Conservation (phyloP, 2,888 invertebrate genomes). For the Carterocephalus palaemon region DNA sequence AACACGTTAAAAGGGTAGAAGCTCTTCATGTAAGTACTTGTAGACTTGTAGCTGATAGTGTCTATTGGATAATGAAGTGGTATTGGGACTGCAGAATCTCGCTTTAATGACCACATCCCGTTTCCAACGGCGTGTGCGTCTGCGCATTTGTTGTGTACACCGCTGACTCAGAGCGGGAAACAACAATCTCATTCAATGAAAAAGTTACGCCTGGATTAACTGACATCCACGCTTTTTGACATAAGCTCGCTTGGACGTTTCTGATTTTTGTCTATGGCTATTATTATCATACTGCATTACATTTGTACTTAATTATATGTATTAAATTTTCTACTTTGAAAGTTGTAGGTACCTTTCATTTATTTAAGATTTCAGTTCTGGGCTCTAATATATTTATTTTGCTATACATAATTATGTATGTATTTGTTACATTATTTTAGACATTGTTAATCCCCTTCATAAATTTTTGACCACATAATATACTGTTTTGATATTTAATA, state of each 20-base stretch:
- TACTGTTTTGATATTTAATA: no score
- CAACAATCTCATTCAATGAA: conserved; percentile 64
- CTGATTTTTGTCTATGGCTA: not conserved
- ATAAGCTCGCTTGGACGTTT: not conserved
- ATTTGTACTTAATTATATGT: no score
- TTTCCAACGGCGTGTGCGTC: conserved; percentile 56
- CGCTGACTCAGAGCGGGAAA: conserved; percentile 62
- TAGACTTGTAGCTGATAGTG: conserved; percentile 32
- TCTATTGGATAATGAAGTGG: conserved; percentile 26
- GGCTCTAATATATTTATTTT: no score
- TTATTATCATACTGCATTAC: no score
- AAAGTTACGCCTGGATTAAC: conserved; percentile 51
- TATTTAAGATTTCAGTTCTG: not conserved
- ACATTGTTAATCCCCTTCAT: no score
- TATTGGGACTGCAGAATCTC: conserved; percentile 59
- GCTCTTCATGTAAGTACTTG: conserved; percentile 13
- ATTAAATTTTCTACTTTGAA: no score
- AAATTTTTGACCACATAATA: no score
- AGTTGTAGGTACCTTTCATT: no score
- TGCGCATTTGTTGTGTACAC: conserved; percentile 67
- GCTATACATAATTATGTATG: no score
- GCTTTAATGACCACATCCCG: conserved; percentile 75
- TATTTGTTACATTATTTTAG: no score
- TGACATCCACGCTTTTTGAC: conserved; percentile 38
- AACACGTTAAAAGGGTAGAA: conserved; percentile 16